Percentiles rank a stretch among this genome's conserved stretches.
Evolutionary conservation across 1,140 invertebrate species (phyloP).

Genomic region (Bursaphelenchus mucronatus): DNA sequence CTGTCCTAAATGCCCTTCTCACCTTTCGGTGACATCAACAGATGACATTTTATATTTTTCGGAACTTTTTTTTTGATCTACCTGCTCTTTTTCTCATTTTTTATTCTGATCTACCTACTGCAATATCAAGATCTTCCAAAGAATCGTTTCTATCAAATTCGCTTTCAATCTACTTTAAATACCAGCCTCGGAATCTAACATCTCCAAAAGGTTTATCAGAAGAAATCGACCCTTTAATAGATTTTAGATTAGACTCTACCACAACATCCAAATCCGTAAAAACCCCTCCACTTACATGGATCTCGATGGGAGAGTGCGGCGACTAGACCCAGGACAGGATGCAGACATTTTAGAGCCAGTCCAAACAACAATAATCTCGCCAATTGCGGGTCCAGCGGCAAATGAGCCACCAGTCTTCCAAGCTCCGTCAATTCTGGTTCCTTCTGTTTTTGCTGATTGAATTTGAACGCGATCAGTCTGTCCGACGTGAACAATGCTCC

Average conservation of each 20-base stretch:
- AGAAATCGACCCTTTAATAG: not conserved
- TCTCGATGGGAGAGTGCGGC: slow-evolving; percentile 77
- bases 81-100: too few relatives aligned
- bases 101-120: too few relatives aligned
- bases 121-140: too few relatives aligned
- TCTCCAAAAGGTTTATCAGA: not conserved
- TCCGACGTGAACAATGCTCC: slow-evolving; percentile 43
- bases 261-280: not conserved
- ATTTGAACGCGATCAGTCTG: not conserved
- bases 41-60: too few relatives aligned
- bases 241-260: not conserved
- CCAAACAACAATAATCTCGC: slow-evolving; percentile 84
- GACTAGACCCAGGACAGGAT: slow-evolving; percentile 87
- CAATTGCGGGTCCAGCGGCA: slow-evolving; percentile 85
- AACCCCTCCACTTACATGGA: slow-evolving; percentile 63
- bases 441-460: not conserved
- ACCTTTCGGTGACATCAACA: too few relatives aligned
- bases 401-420: slow-evolving; percentile 77
- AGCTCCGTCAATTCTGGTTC: slow-evolving; percentile 74
- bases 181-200: too few relatives aligned
- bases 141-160: too few relatives aligned
- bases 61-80: too few relatives aligned
- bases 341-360: slow-evolving; percentile 83
- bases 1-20: too few relatives aligned
- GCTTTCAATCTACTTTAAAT: too few relatives aligned